phyloP scores from a whole-genome alignment of 2,113 vertebrate genomes.

The Archilochus colubris region DNA sequence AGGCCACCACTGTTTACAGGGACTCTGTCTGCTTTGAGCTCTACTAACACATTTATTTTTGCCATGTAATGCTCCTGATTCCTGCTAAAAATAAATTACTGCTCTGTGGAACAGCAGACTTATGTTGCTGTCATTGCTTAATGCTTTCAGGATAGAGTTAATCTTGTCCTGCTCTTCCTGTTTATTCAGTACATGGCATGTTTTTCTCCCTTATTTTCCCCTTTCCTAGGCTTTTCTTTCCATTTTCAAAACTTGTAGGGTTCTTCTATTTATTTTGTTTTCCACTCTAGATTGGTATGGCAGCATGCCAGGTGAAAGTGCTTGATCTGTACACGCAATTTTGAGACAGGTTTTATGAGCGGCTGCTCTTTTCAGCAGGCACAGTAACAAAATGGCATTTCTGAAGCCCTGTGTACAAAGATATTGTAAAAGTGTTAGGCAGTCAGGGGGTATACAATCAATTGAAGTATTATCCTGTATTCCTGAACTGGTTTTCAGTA shows the following conservation, averaged over 20 bases:
- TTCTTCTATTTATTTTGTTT: neutral
- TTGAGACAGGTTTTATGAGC: neutral
- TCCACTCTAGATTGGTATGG: neutral
- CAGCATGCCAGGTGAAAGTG: neutral
- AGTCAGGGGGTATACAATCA: neutral
- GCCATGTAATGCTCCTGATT: neutral
- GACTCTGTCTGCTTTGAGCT: neutral
- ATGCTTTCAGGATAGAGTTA: neutral
- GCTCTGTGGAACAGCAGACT: neutral
- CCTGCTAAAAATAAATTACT: neutral
- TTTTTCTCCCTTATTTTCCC: neutral
- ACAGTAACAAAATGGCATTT: neutral
- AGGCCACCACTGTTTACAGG: neutral
- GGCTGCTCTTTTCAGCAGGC: neutral
- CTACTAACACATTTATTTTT: neutral
- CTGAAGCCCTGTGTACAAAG: neutral
- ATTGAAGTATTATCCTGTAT: neutral
- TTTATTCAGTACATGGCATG: neutral
- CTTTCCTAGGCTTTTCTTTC: neutral
- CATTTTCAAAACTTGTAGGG: neutral
- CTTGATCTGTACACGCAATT: neutral
- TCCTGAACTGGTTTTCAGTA: neutral
- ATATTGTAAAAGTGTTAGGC: neutral
- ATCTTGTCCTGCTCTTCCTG: neutral
- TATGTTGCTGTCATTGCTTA: neutral